phyloP scores from a whole-genome alignment of 2,113 vertebrate species.

The Coptodon bakossiorum region DNA sequence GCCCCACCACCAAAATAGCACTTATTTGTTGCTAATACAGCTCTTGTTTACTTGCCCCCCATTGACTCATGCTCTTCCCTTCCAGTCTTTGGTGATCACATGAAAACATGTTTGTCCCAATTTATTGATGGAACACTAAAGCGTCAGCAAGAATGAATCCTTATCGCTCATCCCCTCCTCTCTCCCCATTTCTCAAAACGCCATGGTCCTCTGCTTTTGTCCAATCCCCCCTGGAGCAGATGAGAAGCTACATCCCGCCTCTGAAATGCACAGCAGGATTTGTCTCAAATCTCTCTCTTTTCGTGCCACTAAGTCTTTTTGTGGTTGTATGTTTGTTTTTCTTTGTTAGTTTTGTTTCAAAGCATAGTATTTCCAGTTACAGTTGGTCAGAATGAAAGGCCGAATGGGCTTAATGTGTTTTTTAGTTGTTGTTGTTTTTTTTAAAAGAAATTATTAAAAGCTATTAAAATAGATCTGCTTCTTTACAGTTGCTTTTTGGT shows the following conservation, averaged over 20 bases:
- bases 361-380: not conserved
- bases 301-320: conserved; percentile 42
- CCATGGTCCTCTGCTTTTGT: conserved; percentile 5
- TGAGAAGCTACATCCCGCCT: conserved; percentile 31
- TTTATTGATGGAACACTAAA: conserved; percentile 41
- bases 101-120: conserved; percentile 4
- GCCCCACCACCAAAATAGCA: not conserved
- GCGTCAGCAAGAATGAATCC: not conserved
- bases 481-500: not conserved
- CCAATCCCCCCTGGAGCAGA: conserved; percentile 37
- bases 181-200: not conserved
- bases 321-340: conserved; percentile 12
- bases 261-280: conserved; percentile 48
- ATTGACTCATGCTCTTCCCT: not conserved
- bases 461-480: not conserved
- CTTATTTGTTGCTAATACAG: conserved; percentile 21
- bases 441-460: not conserved
- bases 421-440: not conserved
- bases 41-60: conserved; percentile 35
- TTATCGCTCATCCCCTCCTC: not conserved
- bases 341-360: conserved; percentile 15
- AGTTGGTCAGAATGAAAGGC: not conserved
- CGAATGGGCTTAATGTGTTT: not conserved
- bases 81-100: conserved; percentile 18
- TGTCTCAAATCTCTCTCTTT: conserved; percentile 36